These are phyloP conservation scores for Phrynocephalus vlangalii DNA, from an alignment of 2,797 vertebrate genomes.

Conservation along the genomic window DNA sequence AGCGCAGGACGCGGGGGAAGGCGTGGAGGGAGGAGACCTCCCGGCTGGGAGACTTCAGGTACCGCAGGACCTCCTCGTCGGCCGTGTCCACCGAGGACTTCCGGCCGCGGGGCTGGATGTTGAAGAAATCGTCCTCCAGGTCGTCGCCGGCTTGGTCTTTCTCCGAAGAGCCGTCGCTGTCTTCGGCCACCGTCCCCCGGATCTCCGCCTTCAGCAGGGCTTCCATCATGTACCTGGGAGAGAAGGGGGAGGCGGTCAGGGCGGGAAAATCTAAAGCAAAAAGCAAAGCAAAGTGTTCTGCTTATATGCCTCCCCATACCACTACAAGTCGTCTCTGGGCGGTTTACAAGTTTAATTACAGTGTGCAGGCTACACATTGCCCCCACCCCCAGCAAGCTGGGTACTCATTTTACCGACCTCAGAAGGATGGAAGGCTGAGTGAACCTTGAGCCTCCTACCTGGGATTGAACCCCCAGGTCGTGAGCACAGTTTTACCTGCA, in stretches of 20 bases:
- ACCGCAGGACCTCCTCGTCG: neutral
- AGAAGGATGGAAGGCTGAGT: too few relatives aligned
- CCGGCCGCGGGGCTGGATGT: neutral
- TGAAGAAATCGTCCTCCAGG: slow-evolving; percentile 7
- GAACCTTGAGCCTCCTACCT: too few relatives aligned
- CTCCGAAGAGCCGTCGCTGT: neutral
- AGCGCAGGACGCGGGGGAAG: neutral
- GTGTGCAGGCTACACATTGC: too few relatives aligned
- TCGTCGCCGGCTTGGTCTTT: slow-evolving; percentile 2
- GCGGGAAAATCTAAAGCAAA: too few relatives aligned
- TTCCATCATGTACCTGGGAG: slow-evolving; percentile 6
- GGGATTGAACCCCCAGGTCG: too few relatives aligned
- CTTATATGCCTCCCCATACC: too few relatives aligned
- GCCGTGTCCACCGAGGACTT: neutral
- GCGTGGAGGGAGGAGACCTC: neutral
- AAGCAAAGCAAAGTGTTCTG: too few relatives aligned
- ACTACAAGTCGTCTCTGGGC: too few relatives aligned
- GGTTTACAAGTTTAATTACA: too few relatives aligned
- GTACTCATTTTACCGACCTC: too few relatives aligned
- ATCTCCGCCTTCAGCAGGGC: slow-evolving; percentile 7
- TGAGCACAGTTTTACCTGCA: too few relatives aligned
- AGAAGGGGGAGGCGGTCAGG: neutral
- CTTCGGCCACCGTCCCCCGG: neutral
- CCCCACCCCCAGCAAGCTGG: too few relatives aligned
- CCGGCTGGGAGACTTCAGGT: slow-evolving; percentile 4